Evolutionary conservation across 2,113 vertebrate species (phyloP).

Genomic region (Pseudorectes ferrugineus): DNA sequence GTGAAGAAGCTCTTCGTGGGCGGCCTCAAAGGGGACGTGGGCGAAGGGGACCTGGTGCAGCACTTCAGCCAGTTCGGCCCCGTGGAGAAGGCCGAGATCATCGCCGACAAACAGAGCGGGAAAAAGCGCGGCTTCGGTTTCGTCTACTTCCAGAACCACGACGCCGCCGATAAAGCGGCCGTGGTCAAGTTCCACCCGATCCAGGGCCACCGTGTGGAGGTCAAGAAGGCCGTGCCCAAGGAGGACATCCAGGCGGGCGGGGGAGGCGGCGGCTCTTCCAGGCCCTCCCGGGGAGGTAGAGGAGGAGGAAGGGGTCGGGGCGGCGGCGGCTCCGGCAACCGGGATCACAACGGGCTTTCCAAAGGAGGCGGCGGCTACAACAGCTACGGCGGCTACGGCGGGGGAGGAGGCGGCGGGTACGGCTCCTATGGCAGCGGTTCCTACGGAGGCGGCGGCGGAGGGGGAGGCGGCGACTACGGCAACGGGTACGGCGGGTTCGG

Average conservation of each 20-base stretch:
- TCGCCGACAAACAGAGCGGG: conserved; percentile 91
- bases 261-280: conserved; percentile 69
- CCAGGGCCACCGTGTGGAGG: conserved; percentile 90
- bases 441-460: conserved; percentile 75
- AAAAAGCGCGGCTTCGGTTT: conserved; percentile 97
- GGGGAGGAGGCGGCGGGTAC: conserved; percentile 68
- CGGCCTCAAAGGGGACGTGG: conserved; percentile 91
- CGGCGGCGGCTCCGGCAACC: conserved; percentile 72
- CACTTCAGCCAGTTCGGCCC: conserved; percentile 91
- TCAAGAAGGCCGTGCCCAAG: conserved; percentile 91
- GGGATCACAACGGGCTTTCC: conserved; percentile 80
- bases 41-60: conserved; percentile 84
- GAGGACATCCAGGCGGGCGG: conserved; percentile 84
- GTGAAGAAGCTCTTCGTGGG: conserved; percentile 98
- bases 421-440: conserved; percentile 72
- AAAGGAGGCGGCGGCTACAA: conserved; percentile 83
- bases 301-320: conserved; percentile 76
- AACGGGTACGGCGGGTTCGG: conserved; percentile 93
- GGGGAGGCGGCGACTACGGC: conserved; percentile 82
- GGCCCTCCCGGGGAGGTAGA: conserved; percentile 75
- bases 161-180: conserved; percentile 91
- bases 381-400: conserved; percentile 82
- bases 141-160: conserved; percentile 92
- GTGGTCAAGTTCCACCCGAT: conserved; percentile 92
- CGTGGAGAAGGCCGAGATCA: conserved; percentile 94